These are phyloP conservation scores for Clanis bilineata DNA, from an alignment of 2,888 invertebrate species.

Conservation along the genomic window DNA sequence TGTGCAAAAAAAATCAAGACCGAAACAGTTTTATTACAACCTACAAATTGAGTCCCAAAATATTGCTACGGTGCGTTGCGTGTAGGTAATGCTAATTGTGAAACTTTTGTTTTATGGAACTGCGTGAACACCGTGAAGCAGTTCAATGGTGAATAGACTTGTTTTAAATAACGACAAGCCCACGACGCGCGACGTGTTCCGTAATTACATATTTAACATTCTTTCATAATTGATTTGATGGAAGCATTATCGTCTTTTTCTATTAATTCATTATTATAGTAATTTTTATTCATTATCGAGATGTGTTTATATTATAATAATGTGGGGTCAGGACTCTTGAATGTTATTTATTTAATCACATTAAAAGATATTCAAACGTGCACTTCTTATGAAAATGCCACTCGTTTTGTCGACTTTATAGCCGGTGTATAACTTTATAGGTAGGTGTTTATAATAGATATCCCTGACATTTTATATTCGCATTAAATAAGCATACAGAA, in stretches of 20 bases:
- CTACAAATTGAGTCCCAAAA: slow-evolving; percentile 9
- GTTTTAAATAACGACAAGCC: not conserved
- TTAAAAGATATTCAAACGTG: not conserved
- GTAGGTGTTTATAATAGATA: slow-evolving; percentile 29
- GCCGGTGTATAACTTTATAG: slow-evolving; percentile 12
- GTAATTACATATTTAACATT: not conserved
- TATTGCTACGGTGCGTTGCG: slow-evolving; percentile 7
- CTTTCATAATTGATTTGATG: not conserved
- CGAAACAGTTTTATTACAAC: slow-evolving; percentile 8
- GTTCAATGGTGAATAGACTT: not conserved
- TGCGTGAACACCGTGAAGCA: not conserved
- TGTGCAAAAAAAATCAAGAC: slow-evolving; percentile 15
- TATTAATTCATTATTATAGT: not conserved
- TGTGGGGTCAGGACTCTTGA: too few species aligned
- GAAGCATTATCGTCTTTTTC: not conserved
- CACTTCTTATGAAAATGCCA: slow-evolving; percentile 8
- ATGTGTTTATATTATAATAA: not conserved
- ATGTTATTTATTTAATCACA: too few species aligned
- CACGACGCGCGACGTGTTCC: not conserved
- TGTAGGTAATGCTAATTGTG: slow-evolving; percentile 4
- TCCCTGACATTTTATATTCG: slow-evolving; percentile 51
- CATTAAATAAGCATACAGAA: slow-evolving; percentile 32
- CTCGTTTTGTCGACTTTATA: slow-evolving; percentile 1
- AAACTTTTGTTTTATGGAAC: not conserved
- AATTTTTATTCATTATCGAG: not conserved